Evolutionary conservation across 2,113 vertebrate genomes (phyloP), one percentile per base, ranked within the genome.

Genomic region (Corythornis cristatus): DNA sequence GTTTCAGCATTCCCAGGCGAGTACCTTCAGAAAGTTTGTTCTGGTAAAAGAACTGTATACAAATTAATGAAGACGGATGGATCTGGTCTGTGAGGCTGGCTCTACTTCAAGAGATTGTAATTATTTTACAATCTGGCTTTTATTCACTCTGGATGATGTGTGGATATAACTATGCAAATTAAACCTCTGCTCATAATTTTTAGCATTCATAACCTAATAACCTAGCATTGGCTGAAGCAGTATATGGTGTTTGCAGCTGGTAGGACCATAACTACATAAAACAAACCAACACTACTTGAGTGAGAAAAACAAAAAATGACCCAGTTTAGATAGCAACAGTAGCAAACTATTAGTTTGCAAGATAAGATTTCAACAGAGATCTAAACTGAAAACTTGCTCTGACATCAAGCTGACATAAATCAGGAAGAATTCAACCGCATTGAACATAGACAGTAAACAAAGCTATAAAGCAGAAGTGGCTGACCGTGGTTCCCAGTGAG

Each of bases 71-170:
- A 97, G 97, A 97, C 29, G 84, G 97, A 98, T 94, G 96, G 95
- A 92, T 97, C 96, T 91, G 81, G 94, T 94, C 93, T 97, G 91
- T 65, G 75, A 71, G 80, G 86, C 95, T 98, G 97, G 97, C 97
- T 97, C 84, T 70, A 57, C 86, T 97, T 98, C 98, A 97, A 97
- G 96, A 97, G 95, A 97, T 97, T 96, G 96, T 96, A 97, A 98
- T 98, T 98, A 98, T 98, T 98, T 98, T 97, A 97, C 96, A 98
- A 97, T 98, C 96, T 98, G 97, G 96, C 96, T 98, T 98, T 98
- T 96, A 98, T 98, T 98, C 97, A 91, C 72, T 61, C 95, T 90
- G 94, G 94, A 95, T 97, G 95, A 98, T 97, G 96, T 97, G 97
- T 97, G 96, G 96, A 95, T 97, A 83, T 86, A 97, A 92, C 95